Conservation (phyloP, 2,888 invertebrate species). For the Suillia variegata region DNA sequence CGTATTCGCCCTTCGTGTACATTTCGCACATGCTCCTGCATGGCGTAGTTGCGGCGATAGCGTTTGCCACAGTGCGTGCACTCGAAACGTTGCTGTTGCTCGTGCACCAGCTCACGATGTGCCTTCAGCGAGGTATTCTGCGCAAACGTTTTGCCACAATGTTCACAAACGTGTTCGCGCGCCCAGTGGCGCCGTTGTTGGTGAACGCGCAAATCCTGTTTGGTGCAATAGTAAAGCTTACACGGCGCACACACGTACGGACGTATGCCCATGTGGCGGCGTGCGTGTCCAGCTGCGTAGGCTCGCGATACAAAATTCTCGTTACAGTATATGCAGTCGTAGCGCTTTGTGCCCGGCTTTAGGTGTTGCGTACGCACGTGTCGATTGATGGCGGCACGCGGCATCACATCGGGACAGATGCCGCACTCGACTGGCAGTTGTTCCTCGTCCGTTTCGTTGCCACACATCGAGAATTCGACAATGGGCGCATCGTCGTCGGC, state of each 20-base stretch:
- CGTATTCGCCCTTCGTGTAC: conserved; percentile 50
- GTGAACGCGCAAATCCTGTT: conserved; percentile 51
- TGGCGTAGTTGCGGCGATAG: conserved; percentile 44
- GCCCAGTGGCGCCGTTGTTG: conserved; percentile 51
- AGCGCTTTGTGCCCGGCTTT: conserved; percentile 48
- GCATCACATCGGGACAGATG: conserved; percentile 53
- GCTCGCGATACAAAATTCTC: conserved; percentile 44
- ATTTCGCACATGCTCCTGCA: conserved; percentile 55
- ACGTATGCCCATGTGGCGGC: conserved; percentile 53
- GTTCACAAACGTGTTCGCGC: conserved; percentile 52
- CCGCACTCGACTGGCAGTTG: conserved; percentile 52
- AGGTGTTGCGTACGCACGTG: conserved; percentile 47
- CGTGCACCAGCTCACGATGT: conserved; percentile 51
- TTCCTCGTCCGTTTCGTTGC: conserved; percentile 36
- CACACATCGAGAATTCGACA: conserved; percentile 49
- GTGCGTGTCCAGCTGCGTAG: conserved; percentile 47
- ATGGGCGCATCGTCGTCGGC: conserved; percentile 43
- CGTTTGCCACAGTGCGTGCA: conserved; percentile 46
- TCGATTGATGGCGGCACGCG: conserved; percentile 37
- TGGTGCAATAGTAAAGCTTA: conserved; percentile 52
- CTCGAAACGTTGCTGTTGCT: conserved; percentile 50
- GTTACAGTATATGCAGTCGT: conserved; percentile 49
- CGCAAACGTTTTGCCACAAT: conserved; percentile 53
- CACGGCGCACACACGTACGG: conserved; percentile 53
- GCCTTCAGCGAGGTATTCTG: conserved; percentile 53